phyloP scores from a whole-genome alignment of 2,113 vertebrate species.

The Calyptommatus sinebrachiatus region DNA sequence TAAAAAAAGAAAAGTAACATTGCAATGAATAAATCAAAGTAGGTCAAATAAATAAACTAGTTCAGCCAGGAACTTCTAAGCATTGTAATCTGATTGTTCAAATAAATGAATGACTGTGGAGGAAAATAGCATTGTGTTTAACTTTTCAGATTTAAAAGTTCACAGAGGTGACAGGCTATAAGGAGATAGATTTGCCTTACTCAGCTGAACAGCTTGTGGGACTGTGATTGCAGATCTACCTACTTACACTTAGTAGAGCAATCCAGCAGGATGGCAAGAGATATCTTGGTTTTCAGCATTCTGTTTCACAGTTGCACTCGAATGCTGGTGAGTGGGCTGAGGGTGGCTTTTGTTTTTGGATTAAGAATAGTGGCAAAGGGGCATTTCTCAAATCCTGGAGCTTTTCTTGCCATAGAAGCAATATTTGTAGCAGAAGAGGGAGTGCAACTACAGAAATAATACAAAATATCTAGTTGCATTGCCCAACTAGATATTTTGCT shows the following conservation, averaged over 20 bases:
- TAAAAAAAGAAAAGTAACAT: too few relatives aligned
- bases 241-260: slow-evolving; percentile 24
- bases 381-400: slow-evolving; percentile 1
- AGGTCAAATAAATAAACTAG: too few relatives aligned
- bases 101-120: background rate
- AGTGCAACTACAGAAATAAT: slow-evolving; percentile 38
- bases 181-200: background rate
- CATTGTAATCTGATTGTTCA: background rate
- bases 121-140: background rate
- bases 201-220: slow-evolving; percentile 1
- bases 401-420: slow-evolving; percentile 31
- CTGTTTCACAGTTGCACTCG: slow-evolving; percentile 29
- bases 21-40: background rate
- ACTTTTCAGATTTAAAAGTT: background rate
- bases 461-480: slow-evolving; percentile 45
- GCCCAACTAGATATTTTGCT: slow-evolving; percentile 41
- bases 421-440: slow-evolving; percentile 32
- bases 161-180: background rate
- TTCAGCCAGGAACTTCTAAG: background rate
- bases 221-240: slow-evolving; percentile 27
- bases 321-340: too few relatives aligned
- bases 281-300: slow-evolving; percentile 26
- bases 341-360: too few relatives aligned
- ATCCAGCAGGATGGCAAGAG: background rate
- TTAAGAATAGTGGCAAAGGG: too few relatives aligned